Evolutionary conservation across 2,113 vertebrate species (phyloP), one percentile per base, ranked within the genome.

Genomic region (Rhadina sibilatrix): DNA sequence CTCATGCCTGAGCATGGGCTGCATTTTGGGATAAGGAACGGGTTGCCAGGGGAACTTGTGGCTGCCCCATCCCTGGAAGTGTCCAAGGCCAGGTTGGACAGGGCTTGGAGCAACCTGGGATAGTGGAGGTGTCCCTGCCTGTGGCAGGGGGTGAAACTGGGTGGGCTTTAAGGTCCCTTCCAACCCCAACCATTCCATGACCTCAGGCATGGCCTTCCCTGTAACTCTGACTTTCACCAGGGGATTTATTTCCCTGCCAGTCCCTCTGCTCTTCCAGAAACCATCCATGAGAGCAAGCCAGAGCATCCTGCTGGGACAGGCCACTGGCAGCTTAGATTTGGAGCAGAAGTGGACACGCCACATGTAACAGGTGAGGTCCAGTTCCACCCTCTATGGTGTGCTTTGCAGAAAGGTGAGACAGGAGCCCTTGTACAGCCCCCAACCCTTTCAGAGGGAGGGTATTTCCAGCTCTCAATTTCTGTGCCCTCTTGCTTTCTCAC

Each of bases 101-200:
- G 13, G 42, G 18, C 21, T 85, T 53, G 23, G 66, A 65, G 61
- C 60, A 46, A 0, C 5, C 8, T 65, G 49, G 10, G 3, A 1
- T 0, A 10, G 19, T 30, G 63, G 28, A 10, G 21, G 10, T n/a
- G 66, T 42, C 60, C 25, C 52, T 89, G 80, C 17, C 47, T 18
- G 2, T 7, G 53, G 35, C 6, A 54, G 25, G 8, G 16, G 6
- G 13, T 25, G 50, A 3, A 1, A 3, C 9, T 16, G 42, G 9
- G 2, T 42, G 66, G 2, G 61, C 38, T 69, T 77, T 31, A 37
- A 68, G 13, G 12, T 42, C 40, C 24, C 6, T 66, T 85, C 37
- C 6, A 3, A 63, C 27, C 20, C 20, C 6, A 92, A 24, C 31
- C n/a, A 18, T 33, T 12, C 61, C 24, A 4, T 66, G 42, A 31